phyloP scores from a whole-genome alignment of 2,113 vertebrate genomes.

The Rutilus rutilus region DNA sequence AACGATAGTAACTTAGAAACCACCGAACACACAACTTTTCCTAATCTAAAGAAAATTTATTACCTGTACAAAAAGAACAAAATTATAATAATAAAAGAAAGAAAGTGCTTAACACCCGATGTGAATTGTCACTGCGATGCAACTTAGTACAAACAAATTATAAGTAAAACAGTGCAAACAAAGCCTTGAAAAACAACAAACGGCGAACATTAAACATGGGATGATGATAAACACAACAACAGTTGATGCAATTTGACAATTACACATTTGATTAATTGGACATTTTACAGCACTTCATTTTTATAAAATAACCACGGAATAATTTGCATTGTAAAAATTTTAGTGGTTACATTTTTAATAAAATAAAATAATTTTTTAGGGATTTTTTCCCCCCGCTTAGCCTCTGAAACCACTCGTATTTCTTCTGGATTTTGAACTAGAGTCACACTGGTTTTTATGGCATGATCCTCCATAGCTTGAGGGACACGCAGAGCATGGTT shows the following conservation, averaged over 20 bases:
- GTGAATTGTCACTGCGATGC: constrained; percentile 29
- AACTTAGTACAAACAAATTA: constrained; percentile 46
- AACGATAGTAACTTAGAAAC: constrained; percentile 43
- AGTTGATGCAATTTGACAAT: background rate
- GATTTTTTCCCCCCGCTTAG: background rate
- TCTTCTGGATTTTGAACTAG: constrained; percentile 73
- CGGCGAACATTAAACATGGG: constrained; percentile 22
- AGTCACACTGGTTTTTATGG: constrained; percentile 85
- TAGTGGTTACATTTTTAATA: constrained; percentile 8
- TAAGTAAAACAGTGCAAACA: constrained; percentile 66
- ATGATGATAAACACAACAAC: background rate
- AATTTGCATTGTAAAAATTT: background rate
- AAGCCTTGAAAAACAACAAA: constrained; percentile 24
- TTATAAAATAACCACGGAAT: background rate
- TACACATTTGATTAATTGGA: background rate
- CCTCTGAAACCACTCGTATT: constrained; percentile 61
- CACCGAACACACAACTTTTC: constrained; percentile 34
- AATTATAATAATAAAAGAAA: background rate
- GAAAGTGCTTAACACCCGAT: constrained; percentile 63
- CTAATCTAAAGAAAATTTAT: constrained; percentile 36
- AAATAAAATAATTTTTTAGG: background rate
- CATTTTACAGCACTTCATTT: background rate
- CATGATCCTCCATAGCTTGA: constrained; percentile 82
- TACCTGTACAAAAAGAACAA: constrained; percentile 55
- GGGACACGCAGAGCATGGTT: constrained; percentile 85